Base-by-base conservation (phyloP, 2,113 vertebrate genomes). In the Empidonax alnorum region DNA sequence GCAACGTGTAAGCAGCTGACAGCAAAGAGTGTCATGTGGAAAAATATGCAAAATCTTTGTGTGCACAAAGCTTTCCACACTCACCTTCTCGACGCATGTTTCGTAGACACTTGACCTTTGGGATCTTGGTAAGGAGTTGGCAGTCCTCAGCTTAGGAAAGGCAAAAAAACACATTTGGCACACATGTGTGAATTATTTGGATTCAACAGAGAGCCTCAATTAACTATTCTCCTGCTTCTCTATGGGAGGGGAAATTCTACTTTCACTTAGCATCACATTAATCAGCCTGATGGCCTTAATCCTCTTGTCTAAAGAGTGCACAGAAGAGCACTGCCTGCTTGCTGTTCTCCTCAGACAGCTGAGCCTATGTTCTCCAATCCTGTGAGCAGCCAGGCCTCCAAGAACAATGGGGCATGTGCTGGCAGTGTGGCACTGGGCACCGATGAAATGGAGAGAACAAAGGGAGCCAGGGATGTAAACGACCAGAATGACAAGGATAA, bases 101-200 rank as follows among this genome's bases (percentile, higher is more conserved):
- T 87, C 99, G 98, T 80, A 99, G 97, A 96, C 99, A 99, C 91
- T 98, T 99, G 84, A 99, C 99, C 96, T 99, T 99, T 73, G 99
- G 99, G 94, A 99, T 99, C 97, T 98, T 99, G 52, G 98, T 98
- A 83, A 99, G 99, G 94, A 99, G 99, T 96, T 99, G 98, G 97
- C 99, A 99, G 97, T 99, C 99, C 41, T 99, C 99, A 94, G 99
- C 99, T 99, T 96, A 77, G 65, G 79, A 71, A 86, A 93, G 56
- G 68, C 28, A 89, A 94, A 94, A 85, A 78, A 55, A 27, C 61
- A 39, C 56, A 93, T 93, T 97, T 93, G 79, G 80, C 72, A 91
- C n/a, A 86, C 39, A 27, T 7, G 19, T 20, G 69, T 50, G 15
- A 85, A 72, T 84, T 53, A 89, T 47, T 90, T 94, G 84, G 63